Conservation (phyloP, 2,113 vertebrate genomes). For the Sialia sialis region DNA sequence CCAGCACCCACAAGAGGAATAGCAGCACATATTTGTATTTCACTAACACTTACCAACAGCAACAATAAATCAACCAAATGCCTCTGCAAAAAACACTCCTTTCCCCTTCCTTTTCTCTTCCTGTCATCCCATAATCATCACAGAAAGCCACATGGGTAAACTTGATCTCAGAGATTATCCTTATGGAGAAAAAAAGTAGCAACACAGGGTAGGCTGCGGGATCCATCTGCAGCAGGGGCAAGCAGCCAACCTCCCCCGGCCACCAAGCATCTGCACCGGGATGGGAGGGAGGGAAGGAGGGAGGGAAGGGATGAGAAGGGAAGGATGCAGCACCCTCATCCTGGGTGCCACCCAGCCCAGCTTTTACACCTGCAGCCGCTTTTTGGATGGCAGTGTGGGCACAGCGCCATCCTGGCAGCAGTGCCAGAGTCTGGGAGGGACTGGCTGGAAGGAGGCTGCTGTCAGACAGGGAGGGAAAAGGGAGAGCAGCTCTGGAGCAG, state of each 20-base stretch:
- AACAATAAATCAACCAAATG: background rate
- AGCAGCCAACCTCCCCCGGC: background rate
- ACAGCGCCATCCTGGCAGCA: slow-evolving; percentile 25
- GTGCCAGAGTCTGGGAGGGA: background rate
- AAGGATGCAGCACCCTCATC: background rate
- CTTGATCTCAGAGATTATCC: background rate
- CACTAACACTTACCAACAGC: background rate
- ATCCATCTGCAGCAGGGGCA: slow-evolving; percentile 17
- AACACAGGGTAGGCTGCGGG: background rate
- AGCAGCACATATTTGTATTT: background rate
- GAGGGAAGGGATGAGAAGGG: background rate
- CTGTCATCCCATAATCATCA: background rate
- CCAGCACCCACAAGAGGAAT: background rate
- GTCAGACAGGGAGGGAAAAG: background rate
- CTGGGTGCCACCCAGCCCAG: slow-evolving; percentile 6
- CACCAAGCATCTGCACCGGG: background rate
- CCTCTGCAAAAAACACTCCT: background rate
- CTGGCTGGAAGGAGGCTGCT: slow-evolving; percentile 30
- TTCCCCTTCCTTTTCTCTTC: background rate
- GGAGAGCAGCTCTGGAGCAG: background rate
- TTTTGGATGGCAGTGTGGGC: background rate
- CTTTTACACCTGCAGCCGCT: slow-evolving; percentile 16
- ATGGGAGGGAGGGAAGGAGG: background rate
- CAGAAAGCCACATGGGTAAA: background rate
- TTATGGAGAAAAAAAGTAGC: background rate